Evolutionary conservation across 2,113 vertebrate species (phyloP).

Genomic region (Acrocephalus kingi): DNA sequence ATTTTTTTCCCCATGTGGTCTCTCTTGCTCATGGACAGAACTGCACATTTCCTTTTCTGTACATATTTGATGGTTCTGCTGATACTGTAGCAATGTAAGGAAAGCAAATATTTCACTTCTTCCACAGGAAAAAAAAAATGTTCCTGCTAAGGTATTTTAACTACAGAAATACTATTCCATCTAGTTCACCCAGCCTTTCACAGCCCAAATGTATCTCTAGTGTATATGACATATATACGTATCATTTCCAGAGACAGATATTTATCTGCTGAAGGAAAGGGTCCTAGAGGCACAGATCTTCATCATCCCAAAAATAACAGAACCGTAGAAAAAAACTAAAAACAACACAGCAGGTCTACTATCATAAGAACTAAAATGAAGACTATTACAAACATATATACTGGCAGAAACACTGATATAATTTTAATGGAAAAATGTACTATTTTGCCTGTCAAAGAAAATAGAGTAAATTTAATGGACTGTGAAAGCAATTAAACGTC

Average conservation of each 20-base stretch:
- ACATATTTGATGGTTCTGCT: not conserved
- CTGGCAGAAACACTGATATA: not conserved
- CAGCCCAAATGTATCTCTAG: rapidly evolving
- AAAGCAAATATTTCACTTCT: not conserved
- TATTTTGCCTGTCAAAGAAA: not conserved
- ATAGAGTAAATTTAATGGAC: not conserved
- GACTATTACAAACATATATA: not conserved
- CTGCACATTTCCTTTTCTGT: not conserved
- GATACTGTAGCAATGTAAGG: not conserved
- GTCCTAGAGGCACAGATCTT: not conserved
- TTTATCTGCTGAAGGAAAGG: not conserved
- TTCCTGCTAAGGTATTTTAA: not conserved
- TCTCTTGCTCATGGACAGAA: not conserved
- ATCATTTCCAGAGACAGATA: not conserved
- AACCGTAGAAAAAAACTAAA: not conserved
- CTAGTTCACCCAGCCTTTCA: not conserved
- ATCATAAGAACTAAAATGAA: not conserved
- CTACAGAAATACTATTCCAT: not conserved
- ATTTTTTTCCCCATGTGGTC: not conserved
- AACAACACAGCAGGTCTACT: not conserved
- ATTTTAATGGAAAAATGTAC: not conserved
- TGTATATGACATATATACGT: not conserved
- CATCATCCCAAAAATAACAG: not conserved
- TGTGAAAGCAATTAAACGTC: not conserved
- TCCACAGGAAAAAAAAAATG: not conserved